A percentile compares a stretch with the other conserved stretches of the same genome.
These are phyloP conservation scores for Halocynthia aurantium DNA, from an alignment of 23 tunicate species.

Conservation along the genomic window DNA sequence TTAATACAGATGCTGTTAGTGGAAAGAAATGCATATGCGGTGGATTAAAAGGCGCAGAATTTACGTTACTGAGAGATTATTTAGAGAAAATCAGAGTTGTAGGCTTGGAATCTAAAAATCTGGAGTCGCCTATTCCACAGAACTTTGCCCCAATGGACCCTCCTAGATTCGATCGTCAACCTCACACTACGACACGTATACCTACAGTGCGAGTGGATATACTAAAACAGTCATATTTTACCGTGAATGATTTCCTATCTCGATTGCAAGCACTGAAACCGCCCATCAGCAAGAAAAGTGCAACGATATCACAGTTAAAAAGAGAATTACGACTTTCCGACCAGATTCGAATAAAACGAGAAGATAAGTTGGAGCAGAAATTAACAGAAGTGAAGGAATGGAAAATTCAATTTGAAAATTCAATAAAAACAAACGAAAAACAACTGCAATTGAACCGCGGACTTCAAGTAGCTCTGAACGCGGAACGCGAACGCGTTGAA, in stretches of 20 bases:
- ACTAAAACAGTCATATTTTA: too few species aligned
- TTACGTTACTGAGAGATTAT: too few species aligned
- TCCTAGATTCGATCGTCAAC: not conserved
- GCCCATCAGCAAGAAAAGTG: constrained; percentile 13
- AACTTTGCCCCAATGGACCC: not conserved
- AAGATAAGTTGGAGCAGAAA: constrained; percentile 57
- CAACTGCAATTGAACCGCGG: constrained; percentile 6
- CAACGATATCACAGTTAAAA: constrained; percentile 13
- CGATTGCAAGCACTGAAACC: not conserved
- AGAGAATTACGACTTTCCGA: constrained; percentile 29
- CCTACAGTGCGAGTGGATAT: too few species aligned
- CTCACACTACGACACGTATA: not conserved
- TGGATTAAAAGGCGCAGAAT: too few species aligned
- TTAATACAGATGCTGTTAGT: not conserved
- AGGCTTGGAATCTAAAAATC: too few species aligned
- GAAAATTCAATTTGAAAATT: constrained; percentile 21
- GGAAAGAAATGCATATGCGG: too few species aligned
- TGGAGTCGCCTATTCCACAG: too few species aligned
- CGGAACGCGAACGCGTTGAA: constrained; percentile 10
- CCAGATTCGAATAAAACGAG: constrained; percentile 29
- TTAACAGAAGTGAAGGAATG: constrained; percentile 19
- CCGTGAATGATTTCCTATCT: too few species aligned
- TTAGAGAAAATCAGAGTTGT: too few species aligned
- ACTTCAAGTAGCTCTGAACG: constrained; percentile 4
- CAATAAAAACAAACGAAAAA: not conserved